Evolutionary conservation across 1,140 invertebrate genomes (phyloP).

Genomic region (Pinna nobilis): DNA sequence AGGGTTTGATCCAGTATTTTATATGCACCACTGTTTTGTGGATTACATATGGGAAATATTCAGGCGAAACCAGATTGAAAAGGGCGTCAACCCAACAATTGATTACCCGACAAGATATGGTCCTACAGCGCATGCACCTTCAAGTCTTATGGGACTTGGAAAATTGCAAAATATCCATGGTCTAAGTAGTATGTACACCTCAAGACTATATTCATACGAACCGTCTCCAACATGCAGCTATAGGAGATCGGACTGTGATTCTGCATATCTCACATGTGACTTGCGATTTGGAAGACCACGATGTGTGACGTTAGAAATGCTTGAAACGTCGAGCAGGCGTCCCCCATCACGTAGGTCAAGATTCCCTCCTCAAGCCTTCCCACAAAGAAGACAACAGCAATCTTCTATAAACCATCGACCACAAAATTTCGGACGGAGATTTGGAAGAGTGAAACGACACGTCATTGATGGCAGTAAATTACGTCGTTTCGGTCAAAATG

Average conservation of each 20-base stretch:
- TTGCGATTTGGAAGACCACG: conserved; percentile 24
- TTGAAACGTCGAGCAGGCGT: background rate
- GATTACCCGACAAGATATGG: conserved; percentile 53
- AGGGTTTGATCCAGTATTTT: conserved; percentile 52
- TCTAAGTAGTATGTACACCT: conserved; percentile 56
- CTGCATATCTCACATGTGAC: conserved; percentile 49
- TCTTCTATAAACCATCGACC: background rate
- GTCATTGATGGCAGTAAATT: background rate
- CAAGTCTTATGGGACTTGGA: conserved; percentile 53
- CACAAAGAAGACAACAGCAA: background rate
- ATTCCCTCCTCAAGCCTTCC: background rate
- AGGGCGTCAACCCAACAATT: conserved; percentile 48
- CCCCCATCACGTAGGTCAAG: background rate
- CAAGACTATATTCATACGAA: conserved; percentile 57
- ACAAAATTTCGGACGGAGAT: background rate
- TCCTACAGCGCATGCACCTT: conserved; percentile 33
- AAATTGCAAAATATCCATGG: conserved; percentile 58
- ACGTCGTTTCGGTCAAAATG: background rate
- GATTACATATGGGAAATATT: conserved; percentile 56
- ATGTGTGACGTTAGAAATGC: conserved; percentile 38
- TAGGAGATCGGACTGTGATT: conserved; percentile 53
- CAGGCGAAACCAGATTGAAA: conserved; percentile 41
- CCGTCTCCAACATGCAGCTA: conserved; percentile 53
- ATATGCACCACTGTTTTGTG: conserved; percentile 53
- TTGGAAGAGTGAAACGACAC: conserved; percentile 7